Conservation (phyloP, 1,140 invertebrate species). For the Drosophila yakuba region DNA sequence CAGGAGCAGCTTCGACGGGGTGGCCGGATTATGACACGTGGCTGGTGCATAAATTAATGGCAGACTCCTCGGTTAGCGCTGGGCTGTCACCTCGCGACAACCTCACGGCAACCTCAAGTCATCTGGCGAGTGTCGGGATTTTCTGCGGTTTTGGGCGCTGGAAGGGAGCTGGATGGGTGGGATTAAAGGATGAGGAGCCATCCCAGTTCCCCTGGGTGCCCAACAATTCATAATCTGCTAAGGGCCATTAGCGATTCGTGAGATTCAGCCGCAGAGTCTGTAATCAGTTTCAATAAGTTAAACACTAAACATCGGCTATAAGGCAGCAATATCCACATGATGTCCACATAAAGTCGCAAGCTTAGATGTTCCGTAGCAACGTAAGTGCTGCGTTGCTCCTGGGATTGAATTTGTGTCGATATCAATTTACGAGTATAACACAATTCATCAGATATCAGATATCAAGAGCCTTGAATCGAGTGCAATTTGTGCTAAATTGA, state of each 20-base stretch:
- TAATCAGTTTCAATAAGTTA: no score
- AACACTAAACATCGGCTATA: neutral
- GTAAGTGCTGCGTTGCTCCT: neutral
- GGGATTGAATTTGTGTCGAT: constrained; percentile 18
- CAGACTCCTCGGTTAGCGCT: constrained; percentile 5
- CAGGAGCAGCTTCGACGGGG: neutral
- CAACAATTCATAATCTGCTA: constrained; percentile 13
- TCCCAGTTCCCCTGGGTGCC: neutral
- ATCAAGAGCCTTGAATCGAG: constrained; percentile 20
- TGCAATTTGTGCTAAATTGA: constrained; percentile 33
- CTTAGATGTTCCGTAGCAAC: neutral
- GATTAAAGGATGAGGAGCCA: neutral
- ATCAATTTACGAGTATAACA: constrained; percentile 2
- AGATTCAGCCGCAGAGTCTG: no score
- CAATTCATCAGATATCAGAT: constrained; percentile 18
- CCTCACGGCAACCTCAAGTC: constrained; percentile 54
- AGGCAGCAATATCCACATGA: neutral
- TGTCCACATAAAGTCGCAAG: neutral
- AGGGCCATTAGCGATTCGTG: neutral
- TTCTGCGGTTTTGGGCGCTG: constrained; percentile 16
- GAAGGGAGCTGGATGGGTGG: neutral
- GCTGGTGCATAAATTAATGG: constrained; percentile 62
- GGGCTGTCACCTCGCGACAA: constrained; percentile 52
- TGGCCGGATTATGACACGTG: constrained; percentile 58
- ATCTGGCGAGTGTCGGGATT: constrained; percentile 43